These are phyloP conservation scores for Drosophila anomalata DNA, from an alignment of 2,888 invertebrate species.

Conservation along the genomic window DNA sequence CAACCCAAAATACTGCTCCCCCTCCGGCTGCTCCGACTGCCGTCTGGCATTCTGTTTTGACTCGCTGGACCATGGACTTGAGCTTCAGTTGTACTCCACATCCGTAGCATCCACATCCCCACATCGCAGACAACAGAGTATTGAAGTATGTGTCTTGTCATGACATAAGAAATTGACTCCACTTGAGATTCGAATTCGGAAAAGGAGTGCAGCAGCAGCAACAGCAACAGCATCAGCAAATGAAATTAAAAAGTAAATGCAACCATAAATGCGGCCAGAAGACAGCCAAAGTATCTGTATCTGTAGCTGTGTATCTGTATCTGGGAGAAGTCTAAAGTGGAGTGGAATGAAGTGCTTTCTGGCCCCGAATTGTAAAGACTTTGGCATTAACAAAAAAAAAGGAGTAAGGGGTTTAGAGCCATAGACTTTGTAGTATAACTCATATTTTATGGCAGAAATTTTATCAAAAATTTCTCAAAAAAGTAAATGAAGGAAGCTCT, in stretches of 20 bases:
- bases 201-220: slow-evolving; percentile 68
- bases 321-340: neutral
- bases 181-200: slow-evolving; percentile 69
- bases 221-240: slow-evolving; percentile 53
- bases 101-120: neutral
- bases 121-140: slow-evolving; percentile 1
- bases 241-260: slow-evolving; percentile 76
- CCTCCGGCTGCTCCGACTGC: slow-evolving; percentile 24
- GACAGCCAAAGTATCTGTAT: slow-evolving; percentile 39
- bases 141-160: slow-evolving; percentile 61
- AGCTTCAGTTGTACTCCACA: slow-evolving; percentile 6
- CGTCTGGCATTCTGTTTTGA: slow-evolving; percentile 52
- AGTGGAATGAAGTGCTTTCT: slow-evolving; percentile 39
- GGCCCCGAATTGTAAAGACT: slow-evolving; percentile 48
- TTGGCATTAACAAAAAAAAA: slow-evolving; percentile 27
- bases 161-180: slow-evolving; percentile 79
- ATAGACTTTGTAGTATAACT: too few relatives aligned
- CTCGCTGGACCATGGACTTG: slow-evolving; percentile 1
- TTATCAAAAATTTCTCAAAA: neutral
- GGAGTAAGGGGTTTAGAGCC: neutral
- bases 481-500: too few relatives aligned
- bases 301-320: slow-evolving; percentile 19
- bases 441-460: neutral
- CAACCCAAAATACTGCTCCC: slow-evolving; percentile 37
- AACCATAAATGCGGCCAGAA: slow-evolving; percentile 70